These are phyloP conservation scores for Allophyes oxyacanthae DNA, from an alignment of 2,888 invertebrate genomes.

Conservation along the genomic window DNA sequence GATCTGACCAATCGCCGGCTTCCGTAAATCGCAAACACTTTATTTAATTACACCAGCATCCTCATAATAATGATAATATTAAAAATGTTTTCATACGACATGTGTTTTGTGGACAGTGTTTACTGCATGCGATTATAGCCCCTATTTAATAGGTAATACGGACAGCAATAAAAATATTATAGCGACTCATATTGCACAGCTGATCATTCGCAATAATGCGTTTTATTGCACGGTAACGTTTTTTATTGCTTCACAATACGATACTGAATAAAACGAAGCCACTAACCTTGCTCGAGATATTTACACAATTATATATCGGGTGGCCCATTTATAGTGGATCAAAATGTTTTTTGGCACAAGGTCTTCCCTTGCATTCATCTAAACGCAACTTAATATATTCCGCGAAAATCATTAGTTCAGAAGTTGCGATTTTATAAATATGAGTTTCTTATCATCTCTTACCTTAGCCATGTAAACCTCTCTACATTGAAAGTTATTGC, in stretches of 20 bases:
- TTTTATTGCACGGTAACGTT: conserved; percentile 39
- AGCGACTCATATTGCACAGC: conserved; percentile 29
- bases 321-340: no score
- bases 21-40: conserved; percentile 50
- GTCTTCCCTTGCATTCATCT: no score
- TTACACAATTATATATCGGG: conserved; percentile 18
- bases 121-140: conserved; percentile 30
- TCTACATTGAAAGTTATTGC: no score
- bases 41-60: conserved; percentile 46
- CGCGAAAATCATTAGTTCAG: no score
- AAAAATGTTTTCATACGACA: conserved; percentile 46
- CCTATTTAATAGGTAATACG: conserved; percentile 25
- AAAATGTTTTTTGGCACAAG: no score
- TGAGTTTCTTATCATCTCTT: no score
- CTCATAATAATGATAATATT: conserved; percentile 22
- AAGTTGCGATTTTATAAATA: no score
- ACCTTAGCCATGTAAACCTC: no score
- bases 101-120: conserved; percentile 51
- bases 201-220: conserved; percentile 37
- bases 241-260: conserved; percentile 33
- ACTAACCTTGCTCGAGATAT: conserved; percentile 17
- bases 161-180: conserved; percentile 27
- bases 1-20: conserved; percentile 72
- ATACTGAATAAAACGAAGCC: neutral
- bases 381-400: no score